These are phyloP conservation scores for Drosophila aff. DNA, from an alignment of 1,140 invertebrate species.

Conservation along the genomic window DNA sequence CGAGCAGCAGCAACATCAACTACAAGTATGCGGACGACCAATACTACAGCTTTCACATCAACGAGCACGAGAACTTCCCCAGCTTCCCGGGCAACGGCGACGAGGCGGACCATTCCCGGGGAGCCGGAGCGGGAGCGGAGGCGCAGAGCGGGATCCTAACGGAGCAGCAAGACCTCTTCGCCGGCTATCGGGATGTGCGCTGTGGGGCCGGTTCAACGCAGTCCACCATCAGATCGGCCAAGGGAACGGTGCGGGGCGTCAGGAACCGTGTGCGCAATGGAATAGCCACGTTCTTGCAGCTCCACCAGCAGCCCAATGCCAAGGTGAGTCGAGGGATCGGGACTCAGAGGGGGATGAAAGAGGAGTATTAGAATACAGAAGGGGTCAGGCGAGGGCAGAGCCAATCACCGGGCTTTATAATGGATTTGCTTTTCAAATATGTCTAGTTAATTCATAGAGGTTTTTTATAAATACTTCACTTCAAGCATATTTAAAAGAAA, in stretches of 20 bases:
- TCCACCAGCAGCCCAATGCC: conserved; percentile 88
- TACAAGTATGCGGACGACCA: conserved; percentile 90
- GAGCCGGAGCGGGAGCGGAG: conserved; percentile 3
- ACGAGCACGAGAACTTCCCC: conserved; percentile 88
- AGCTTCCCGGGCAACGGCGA: conserved; percentile 86
- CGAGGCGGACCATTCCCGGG: conserved; percentile 67
- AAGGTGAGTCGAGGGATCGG: conserved; percentile 87
- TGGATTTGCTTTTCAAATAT: background rate
- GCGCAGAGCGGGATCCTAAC: conserved; percentile 22
- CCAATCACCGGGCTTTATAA: background rate
- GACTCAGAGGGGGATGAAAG: too few relatives aligned
- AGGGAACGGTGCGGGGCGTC: conserved; percentile 96
- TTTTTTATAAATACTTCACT: background rate
- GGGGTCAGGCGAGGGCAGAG: conserved; percentile 7
- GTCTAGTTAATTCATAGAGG: background rate
- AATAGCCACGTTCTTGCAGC: conserved; percentile 97
- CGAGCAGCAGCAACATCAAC: conserved; percentile 47
- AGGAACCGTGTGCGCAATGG: conserved; percentile 97
- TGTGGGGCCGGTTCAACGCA: conserved; percentile 88
- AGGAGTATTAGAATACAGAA: background rate
- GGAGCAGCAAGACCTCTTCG: conserved; percentile 89
- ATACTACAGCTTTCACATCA: conserved; percentile 93
- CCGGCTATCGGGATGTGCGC: conserved; percentile 92
- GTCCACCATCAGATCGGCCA: conserved; percentile 94
- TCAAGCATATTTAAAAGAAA: background rate